Conservation (phyloP, 2,888 invertebrate species). For the Himalopsyche tibetana region DNA sequence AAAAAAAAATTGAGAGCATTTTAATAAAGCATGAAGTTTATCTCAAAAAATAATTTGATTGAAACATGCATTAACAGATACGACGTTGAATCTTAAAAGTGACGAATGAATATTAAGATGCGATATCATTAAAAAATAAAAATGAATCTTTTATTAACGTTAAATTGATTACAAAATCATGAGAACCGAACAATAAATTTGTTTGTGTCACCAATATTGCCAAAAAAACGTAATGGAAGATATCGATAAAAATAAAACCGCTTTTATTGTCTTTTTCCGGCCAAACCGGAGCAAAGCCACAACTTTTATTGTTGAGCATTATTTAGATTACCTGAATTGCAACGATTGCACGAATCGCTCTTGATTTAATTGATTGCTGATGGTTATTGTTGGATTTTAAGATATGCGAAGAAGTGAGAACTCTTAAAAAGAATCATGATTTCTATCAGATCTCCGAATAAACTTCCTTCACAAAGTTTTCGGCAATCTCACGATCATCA, state of each 20-base stretch:
- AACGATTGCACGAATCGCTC: conserved; percentile 8
- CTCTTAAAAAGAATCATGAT: background rate
- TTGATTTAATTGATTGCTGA: conserved; percentile 12
- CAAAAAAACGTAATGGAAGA: background rate
- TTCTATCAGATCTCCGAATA: background rate
- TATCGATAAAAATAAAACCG: background rate
- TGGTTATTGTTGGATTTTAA: background rate
- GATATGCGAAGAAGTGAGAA: background rate
- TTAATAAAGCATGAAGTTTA: too few species aligned
- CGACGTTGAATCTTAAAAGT: too few species aligned
- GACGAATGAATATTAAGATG: too few species aligned
- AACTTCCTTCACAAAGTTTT: background rate
- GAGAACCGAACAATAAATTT: background rate
- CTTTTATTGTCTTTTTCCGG: conserved; percentile 32
- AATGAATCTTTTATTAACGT: too few species aligned
- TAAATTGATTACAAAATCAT: background rate
- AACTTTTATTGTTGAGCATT: background rate
- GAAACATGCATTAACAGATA: too few species aligned
- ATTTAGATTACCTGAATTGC: background rate
- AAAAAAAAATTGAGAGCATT: too few species aligned
- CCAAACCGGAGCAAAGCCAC: background rate
- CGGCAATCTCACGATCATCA: conserved; percentile 17
- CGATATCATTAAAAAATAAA: too few species aligned
- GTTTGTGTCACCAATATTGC: background rate
- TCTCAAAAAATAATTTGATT: too few species aligned